phyloP scores from a whole-genome alignment of 92 coral and sea anemone genomes.

The Zoanthus sansibaricus region DNA sequence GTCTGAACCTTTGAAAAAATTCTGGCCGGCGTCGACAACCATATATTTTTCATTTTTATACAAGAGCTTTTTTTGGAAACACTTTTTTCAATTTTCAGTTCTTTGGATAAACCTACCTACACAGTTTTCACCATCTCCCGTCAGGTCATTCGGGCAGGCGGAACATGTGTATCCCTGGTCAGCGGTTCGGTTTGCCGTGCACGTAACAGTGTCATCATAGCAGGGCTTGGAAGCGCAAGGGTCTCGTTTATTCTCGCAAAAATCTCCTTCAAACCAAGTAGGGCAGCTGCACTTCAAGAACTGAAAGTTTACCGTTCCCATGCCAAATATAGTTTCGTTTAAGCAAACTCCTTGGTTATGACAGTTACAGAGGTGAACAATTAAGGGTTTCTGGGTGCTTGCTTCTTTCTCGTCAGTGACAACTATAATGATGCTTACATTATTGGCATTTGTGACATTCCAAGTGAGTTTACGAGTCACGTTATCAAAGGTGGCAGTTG shows the following conservation, averaged over 20 bases:
- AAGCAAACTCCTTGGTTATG: slow-evolving; percentile 64
- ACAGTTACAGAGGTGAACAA: slow-evolving; percentile 70
- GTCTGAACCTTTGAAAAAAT: too few species aligned
- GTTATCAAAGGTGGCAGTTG: slow-evolving; percentile 63
- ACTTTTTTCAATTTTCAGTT: too few species aligned
- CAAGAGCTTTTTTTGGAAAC: not conserved
- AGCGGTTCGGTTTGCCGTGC: slow-evolving; percentile 34
- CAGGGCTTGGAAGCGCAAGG: slow-evolving; percentile 78
- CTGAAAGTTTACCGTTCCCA: slow-evolving; percentile 51
- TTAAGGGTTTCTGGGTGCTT: slow-evolving; percentile 48
- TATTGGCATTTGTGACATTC: slow-evolving; percentile 30
- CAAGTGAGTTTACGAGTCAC: slow-evolving; percentile 47
- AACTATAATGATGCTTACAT: slow-evolving; percentile 53
- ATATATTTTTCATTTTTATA: not conserved
- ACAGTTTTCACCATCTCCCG: slow-evolving; percentile 78
- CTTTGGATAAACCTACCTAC: slow-evolving; percentile 48
- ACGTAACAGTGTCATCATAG: slow-evolving; percentile 57
- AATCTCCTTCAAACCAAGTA: slow-evolving; percentile 64
- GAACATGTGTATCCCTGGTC: slow-evolving; percentile 78
- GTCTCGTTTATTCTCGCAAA: slow-evolving; percentile 59
- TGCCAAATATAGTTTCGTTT: slow-evolving; percentile 42
- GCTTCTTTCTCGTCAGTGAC: slow-evolving; percentile 71
- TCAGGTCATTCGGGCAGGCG: slow-evolving; percentile 74
- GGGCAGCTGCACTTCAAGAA: slow-evolving; percentile 72
- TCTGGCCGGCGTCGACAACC: too few species aligned